Conservation (phyloP, 2,113 vertebrate species). For the Corythoichthys intestinalis region DNA sequence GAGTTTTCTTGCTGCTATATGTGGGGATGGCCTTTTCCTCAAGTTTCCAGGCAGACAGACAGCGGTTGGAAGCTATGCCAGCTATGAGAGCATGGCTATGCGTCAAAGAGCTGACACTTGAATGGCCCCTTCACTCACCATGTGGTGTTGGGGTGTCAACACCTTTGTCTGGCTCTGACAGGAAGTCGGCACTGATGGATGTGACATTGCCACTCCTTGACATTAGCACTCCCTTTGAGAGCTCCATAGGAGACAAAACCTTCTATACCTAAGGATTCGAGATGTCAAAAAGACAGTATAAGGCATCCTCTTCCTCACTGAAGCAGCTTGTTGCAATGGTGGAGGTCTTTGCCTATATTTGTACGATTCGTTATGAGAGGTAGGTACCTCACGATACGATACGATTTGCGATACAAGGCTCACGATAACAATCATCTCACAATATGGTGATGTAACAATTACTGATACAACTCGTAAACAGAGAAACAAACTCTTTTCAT, state of each 20-base stretch:
- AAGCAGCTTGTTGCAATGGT: conserved; percentile 31
- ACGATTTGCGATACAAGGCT: no score
- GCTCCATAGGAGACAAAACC: conserved; percentile 40
- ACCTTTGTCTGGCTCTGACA: conserved; percentile 74
- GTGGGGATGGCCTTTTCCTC: conserved; percentile 67
- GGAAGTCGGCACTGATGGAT: conserved; percentile 72
- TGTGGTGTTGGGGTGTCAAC: conserved; percentile 65
- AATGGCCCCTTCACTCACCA: conserved; percentile 65
- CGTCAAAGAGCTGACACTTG: conserved; percentile 64
- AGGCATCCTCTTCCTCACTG: conserved; percentile 49
- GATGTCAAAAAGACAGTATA: conserved; percentile 23
- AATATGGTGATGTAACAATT: no score
- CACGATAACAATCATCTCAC: no score
- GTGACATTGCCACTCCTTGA: conserved; percentile 69
- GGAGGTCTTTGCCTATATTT: no score
- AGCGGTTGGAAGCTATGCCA: conserved; percentile 49
- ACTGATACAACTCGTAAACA: no score
- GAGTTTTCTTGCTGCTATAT: conserved; percentile 45
- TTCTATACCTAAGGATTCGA: conserved; percentile 23
- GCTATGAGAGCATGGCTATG: conserved; percentile 54
- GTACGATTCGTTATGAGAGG: no score
- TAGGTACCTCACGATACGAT: no score
- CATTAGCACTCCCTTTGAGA: conserved; percentile 58
- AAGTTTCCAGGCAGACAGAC: conserved; percentile 62
- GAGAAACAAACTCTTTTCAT: no score